Percentiles rank a stretch among this genome's conserved stretches.
These are phyloP conservation scores for Pomatostomus ruficeps DNA, from an alignment of 2,113 vertebrate genomes.

Conservation along the genomic window DNA sequence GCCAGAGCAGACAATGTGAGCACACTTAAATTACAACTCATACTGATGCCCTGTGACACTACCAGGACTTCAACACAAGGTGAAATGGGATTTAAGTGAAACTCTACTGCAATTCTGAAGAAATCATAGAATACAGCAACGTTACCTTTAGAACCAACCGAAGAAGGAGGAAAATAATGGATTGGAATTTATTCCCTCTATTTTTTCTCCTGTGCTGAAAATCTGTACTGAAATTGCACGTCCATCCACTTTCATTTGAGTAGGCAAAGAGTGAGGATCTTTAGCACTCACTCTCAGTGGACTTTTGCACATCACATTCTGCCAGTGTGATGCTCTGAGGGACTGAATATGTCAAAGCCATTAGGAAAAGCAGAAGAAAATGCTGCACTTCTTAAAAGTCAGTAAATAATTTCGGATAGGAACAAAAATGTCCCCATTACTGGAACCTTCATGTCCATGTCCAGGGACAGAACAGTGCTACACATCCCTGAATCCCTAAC, in stretches of 20 bases:
- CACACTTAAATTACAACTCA: background rate
- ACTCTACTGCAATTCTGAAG: background rate
- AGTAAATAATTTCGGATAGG: background rate
- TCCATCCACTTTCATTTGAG: background rate
- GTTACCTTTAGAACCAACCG: background rate
- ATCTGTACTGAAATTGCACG: background rate
- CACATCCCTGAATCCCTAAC: background rate
- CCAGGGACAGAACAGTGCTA: background rate
- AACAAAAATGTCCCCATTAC: background rate
- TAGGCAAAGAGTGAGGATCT: background rate
- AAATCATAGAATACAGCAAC: background rate
- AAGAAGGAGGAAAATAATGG: background rate
- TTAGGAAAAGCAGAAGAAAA: background rate
- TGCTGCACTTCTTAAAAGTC: background rate
- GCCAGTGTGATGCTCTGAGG: background rate
- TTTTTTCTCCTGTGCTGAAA: background rate
- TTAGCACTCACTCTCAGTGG: background rate
- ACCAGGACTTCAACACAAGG: background rate
- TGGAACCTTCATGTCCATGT: background rate
- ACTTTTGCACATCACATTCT: background rate
- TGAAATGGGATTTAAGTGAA: background rate
- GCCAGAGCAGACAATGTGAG: background rate
- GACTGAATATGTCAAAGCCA: background rate
- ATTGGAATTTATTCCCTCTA: background rate
- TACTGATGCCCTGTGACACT: background rate